These are phyloP conservation scores for Erethizon dorsatum DNA, from an alignment of 2,797 vertebrate species.

Conservation along the genomic window DNA sequence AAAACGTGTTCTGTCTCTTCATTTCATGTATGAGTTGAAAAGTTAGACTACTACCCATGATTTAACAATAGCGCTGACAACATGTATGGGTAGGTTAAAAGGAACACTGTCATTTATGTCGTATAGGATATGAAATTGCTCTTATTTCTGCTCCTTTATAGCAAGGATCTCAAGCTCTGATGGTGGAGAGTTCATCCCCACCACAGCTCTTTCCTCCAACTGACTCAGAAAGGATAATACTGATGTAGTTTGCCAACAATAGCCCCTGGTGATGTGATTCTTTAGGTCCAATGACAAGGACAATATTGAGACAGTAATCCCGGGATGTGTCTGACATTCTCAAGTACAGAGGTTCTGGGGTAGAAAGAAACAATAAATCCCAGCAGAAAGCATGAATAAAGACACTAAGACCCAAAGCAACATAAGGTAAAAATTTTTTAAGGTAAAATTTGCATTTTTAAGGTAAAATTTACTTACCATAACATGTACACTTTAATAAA, in stretches of 20 bases:
- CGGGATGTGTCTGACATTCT: not conserved
- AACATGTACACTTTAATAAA: not conserved
- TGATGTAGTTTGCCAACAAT: not conserved
- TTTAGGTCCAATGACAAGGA: not conserved
- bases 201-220: not conserved
- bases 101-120: not conserved
- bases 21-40: slow-evolving; percentile 18
- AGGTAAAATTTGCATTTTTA: not conserved
- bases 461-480: not conserved
- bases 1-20: not conserved
- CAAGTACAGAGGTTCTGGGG: not conserved
- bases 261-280: not conserved
- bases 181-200: not conserved
- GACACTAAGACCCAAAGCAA: not conserved
- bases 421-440: no score
- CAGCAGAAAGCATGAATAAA: not conserved
- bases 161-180: not conserved
- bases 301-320: not conserved
- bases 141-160: not conserved
- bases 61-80: slow-evolving; percentile 19
- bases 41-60: not conserved
- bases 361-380: not conserved
- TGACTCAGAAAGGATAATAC: not conserved
- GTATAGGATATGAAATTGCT: not conserved
- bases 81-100: not conserved